These are phyloP conservation scores for Zhuqinia jingwanae DNA, from an alignment of 2,888 invertebrate genomes.

Conservation along the genomic window DNA sequence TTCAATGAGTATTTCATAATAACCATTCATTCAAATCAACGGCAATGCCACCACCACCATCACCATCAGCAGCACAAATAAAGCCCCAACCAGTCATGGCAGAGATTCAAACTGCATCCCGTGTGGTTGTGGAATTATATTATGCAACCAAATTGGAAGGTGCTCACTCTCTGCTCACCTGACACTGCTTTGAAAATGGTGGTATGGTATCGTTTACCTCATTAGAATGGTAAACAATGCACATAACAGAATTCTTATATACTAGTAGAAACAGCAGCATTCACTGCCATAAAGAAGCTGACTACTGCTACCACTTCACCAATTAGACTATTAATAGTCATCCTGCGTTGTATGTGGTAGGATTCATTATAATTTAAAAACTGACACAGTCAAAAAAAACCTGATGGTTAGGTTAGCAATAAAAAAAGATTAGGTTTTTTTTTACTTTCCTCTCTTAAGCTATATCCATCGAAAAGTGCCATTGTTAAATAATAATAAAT, in stretches of 20 bases:
- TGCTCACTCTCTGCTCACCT: conserved; percentile 20
- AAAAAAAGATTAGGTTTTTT: not conserved
- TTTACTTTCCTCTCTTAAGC: conserved; percentile 2
- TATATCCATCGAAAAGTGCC: conserved; percentile 29
- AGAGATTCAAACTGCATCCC: too few species aligned
- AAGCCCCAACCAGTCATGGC: too few species aligned
- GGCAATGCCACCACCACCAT: not conserved
- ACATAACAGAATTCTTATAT: not conserved
- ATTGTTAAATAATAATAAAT: not conserved
- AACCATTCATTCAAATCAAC: not conserved
- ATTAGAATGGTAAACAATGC: conserved; percentile 45
- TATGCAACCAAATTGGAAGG: too few species aligned
- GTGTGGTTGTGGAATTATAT: too few species aligned
- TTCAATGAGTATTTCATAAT: too few species aligned
- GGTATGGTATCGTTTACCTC: conserved; percentile 25
- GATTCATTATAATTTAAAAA: conserved; percentile 12
- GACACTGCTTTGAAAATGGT: too few species aligned
- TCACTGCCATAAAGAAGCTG: not conserved
- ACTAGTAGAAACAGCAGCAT: not conserved
- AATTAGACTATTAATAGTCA: conserved; percentile 50
- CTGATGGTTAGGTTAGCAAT: not conserved
- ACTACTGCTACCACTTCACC: not conserved
- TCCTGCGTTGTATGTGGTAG: conserved; percentile 2
- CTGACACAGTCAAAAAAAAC: conserved; percentile 5
- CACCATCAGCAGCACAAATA: too few species aligned